Conservation (phyloP, 1,140 invertebrate genomes). For the Brachionus rubens region DNA sequence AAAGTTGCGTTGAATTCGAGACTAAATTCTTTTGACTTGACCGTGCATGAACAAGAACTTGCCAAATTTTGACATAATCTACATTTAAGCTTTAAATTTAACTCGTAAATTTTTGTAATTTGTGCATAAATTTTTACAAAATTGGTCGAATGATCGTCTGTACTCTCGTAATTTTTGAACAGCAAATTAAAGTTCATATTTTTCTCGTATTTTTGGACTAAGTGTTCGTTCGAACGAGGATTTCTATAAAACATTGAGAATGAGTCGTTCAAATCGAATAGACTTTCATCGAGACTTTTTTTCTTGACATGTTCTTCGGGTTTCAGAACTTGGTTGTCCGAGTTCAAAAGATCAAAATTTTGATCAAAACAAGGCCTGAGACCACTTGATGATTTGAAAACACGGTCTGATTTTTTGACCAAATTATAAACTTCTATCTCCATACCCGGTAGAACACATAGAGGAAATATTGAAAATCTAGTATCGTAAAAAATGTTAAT, state of each 20-base stretch:
- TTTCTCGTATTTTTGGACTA: background rate
- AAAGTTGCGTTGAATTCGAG: background rate
- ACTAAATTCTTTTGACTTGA: background rate
- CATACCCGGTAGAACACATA: conserved; percentile 7
- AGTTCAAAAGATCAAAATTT: background rate
- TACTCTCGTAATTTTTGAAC: background rate
- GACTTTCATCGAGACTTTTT: background rate
- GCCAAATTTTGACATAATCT: background rate
- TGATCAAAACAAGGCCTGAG: background rate
- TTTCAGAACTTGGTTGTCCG: background rate
- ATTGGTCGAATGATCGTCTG: background rate
- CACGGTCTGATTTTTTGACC: conserved; percentile 8
- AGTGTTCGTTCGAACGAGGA: background rate
- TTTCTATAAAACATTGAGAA: conserved; percentile 12
- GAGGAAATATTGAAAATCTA: background rate
- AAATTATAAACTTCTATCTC: conserved; percentile 16
- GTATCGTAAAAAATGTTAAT: conserved; percentile 31
- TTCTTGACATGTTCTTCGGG: background rate
- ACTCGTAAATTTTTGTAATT: conserved; percentile 34
- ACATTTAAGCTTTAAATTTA: conserved; percentile 27
- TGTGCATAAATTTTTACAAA: conserved; percentile 12
- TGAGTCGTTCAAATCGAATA: background rate
- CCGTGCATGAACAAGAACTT: background rate
- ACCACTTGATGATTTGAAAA: background rate
- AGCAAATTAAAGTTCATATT: background rate